Percentiles rank a stretch among this genome's conserved stretches.
Evolutionary conservation across 1,140 invertebrate genomes (phyloP).

Genomic region (Leucophenga varia): DNA sequence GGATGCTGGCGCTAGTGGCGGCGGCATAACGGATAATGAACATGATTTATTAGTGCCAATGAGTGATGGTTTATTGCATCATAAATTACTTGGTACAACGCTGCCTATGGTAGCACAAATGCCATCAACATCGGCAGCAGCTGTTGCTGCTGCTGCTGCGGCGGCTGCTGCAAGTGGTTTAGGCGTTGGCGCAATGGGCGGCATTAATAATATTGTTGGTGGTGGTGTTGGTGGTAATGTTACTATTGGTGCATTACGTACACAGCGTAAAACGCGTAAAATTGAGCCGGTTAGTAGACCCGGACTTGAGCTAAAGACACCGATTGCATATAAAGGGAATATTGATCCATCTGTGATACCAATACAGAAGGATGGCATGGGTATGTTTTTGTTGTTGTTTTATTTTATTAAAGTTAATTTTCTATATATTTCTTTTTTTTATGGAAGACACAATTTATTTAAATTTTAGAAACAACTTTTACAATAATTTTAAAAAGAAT

Average conservation of each 20-base stretch:
- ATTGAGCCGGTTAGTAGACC: conserved; percentile 77
- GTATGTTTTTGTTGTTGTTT: conserved; percentile 58
- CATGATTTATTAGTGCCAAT: conserved; percentile 42
- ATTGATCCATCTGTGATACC: conserved; percentile 77
- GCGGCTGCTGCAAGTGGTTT: conserved; percentile 20
- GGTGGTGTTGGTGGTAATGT: not conserved
- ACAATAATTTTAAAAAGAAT: too few relatives aligned
- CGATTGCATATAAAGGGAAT: conserved; percentile 77
- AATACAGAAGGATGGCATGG: conserved; percentile 80
- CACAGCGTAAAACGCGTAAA: conserved; percentile 59
- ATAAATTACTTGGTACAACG: conserved; percentile 40
- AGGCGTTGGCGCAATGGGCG: conserved; percentile 45
- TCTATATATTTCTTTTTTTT: conserved; percentile 6
- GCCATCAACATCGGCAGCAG: conserved; percentile 20
- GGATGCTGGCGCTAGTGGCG: conserved; percentile 16
- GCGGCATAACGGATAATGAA: conserved; percentile 15
- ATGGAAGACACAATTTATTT: conserved; percentile 5
- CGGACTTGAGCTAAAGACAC: conserved; percentile 73
- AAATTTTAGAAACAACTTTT: too few relatives aligned
- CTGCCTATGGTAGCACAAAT: conserved; percentile 20
- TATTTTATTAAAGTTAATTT: conserved; percentile 12
- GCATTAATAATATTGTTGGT: conserved; percentile 14
- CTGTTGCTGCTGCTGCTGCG: conserved; percentile 55
- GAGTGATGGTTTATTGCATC: conserved; percentile 35
- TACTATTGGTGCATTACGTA: conserved; percentile 24